Percentiles rank a stretch among this genome's conserved stretches.
Evolutionary conservation across 1,140 invertebrate species (phyloP).

Genomic region (Cotesia glomerata): DNA sequence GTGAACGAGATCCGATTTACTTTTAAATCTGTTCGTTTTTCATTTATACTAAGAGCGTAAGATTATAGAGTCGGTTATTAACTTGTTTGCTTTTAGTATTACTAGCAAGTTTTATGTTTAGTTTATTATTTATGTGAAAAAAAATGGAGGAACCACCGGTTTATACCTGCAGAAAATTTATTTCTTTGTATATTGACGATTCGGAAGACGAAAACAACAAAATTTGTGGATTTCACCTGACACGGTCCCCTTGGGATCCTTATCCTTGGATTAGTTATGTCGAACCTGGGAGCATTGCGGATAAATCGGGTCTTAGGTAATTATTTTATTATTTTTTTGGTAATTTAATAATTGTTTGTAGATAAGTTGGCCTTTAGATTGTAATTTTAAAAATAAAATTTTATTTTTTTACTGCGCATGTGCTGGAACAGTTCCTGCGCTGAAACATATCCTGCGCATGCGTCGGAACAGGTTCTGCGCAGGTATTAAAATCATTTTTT

Average conservation of each 20-base stretch:
- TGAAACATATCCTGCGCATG: no score
- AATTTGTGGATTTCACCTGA: constrained; percentile 70
- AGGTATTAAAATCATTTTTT: no score
- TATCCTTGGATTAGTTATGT: constrained; percentile 70
- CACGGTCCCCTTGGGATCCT: constrained; percentile 73
- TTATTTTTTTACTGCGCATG: no score
- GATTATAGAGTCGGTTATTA: neutral
- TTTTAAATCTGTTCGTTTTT: neutral
- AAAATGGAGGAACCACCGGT: constrained; percentile 2
- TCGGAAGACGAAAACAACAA: constrained; percentile 31
- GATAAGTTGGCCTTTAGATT: neutral
- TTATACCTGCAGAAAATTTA: constrained; percentile 9
- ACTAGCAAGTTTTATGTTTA: no score
- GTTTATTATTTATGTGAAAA: constrained; percentile 21
- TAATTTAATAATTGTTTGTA: neutral
- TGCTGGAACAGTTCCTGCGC: no score
- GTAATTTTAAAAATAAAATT: no score
- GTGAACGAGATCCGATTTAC: constrained; percentile 39
- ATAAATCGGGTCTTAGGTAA: constrained; percentile 53
- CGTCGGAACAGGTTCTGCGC: no score
- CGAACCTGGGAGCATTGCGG: constrained; percentile 51
- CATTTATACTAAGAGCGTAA: neutral
- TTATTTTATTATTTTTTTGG: neutral
- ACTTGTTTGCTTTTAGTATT: no score
- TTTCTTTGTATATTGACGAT: constrained; percentile 18